Evolutionary conservation across 2,797 vertebrate genomes (phyloP).

Genomic region (Halcyon chelicuti): DNA sequence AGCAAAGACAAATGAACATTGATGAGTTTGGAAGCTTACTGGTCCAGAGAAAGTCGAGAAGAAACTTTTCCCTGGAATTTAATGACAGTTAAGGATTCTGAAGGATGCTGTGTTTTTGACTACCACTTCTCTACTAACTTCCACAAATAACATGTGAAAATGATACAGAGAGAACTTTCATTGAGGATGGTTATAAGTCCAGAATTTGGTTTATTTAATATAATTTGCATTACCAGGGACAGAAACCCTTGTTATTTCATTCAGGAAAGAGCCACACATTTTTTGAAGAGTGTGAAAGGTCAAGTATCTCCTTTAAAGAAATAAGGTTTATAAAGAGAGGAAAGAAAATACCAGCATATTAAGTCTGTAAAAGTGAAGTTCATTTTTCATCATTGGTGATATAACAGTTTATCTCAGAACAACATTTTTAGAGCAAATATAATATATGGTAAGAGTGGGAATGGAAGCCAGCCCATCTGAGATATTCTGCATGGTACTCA

Average conservation of each 20-base stretch:
- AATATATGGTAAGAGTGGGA: background rate
- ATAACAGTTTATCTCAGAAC: background rate
- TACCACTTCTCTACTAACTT: background rate
- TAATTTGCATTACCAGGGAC: background rate
- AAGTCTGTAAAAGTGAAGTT: background rate
- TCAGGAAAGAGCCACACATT: background rate
- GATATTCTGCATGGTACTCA: background rate
- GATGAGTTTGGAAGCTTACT: background rate
- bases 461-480: background rate
- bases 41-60: background rate
- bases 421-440: background rate
- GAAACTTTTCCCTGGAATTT: background rate
- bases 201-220: background rate
- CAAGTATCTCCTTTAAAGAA: background rate
- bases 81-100: background rate
- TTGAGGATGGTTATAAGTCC: background rate
- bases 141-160: background rate
- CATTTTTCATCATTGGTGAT: background rate
- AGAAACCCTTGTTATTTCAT: background rate
- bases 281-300: background rate
- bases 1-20: constrained; percentile 16
- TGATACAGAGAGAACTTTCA: background rate
- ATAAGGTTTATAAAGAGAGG: background rate
- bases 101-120: background rate
- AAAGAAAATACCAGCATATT: background rate